phyloP scores from a whole-genome alignment of 2,797 vertebrate genomes.

The Salarias fasciatus region DNA sequence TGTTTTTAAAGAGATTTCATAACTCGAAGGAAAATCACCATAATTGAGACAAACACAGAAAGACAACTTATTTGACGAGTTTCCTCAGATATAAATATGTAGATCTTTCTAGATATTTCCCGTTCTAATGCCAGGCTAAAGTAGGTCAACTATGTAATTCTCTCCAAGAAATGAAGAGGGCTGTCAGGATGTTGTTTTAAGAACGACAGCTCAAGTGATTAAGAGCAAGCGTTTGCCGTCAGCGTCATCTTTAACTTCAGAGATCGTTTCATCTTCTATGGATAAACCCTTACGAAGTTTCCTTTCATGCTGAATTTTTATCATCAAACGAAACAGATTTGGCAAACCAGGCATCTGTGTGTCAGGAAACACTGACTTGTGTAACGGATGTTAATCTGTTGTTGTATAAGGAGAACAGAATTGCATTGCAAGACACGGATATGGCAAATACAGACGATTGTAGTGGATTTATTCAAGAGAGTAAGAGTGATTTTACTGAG shows the following conservation, averaged over 20 bases:
- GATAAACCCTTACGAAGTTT: conserved; percentile 7
- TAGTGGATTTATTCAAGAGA: conserved; percentile 13
- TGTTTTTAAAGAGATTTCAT: too few species aligned
- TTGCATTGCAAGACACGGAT: not conserved
- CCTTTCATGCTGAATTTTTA: conserved; percentile 8
- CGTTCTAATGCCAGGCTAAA: too few species aligned
- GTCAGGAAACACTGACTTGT: not conserved
- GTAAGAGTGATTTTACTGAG: conserved; percentile 26
- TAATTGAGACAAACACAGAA: too few species aligned
- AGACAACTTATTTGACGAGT: too few species aligned
- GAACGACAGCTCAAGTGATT: too few species aligned
- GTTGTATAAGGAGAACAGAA: not conserved
- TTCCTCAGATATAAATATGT: too few species aligned
- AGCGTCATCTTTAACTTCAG: not conserved
- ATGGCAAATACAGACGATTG: not conserved
- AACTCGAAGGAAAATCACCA: too few species aligned
- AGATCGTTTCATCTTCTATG: not conserved
- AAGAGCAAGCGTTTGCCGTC: conserved; percentile 9
- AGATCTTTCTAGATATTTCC: too few species aligned
- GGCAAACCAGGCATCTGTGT: conserved; percentile 1
- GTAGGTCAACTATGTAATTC: too few species aligned
- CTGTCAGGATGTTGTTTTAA: too few species aligned
- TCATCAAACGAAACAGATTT: conserved; percentile 2
- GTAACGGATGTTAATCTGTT: not conserved
- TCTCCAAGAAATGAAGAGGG: too few species aligned